Evolutionary conservation across 2,113 vertebrate species (phyloP), one percentile per base, ranked within the genome.

Genomic region (Orcinus orca): DNA sequence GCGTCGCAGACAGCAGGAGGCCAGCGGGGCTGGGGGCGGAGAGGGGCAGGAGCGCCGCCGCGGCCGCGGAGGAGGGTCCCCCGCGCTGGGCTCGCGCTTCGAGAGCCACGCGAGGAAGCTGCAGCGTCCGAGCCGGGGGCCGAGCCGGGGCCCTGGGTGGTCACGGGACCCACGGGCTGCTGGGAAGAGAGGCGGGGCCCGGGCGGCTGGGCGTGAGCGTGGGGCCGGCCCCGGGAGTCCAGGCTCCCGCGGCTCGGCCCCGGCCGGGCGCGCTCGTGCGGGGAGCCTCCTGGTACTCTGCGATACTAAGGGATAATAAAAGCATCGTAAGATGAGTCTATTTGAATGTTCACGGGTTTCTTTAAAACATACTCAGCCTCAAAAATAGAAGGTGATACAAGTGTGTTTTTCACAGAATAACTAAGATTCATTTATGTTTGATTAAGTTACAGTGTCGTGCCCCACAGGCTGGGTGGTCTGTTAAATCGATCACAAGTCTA

Each of bases 321-420:
- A 70, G 50, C 38, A 21, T 55, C 58, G 60, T 77, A 94, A 67
- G 17, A 36, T 47, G 31, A 33, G 15, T 33, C 67, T 62, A 26
- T 73, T 76, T 88, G 87, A 63, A 96, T 70, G 55, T 65, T 94
- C 73, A 36, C 55, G 29, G 73, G 53, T 53, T 53, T 71, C 84
- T 60, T 53, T 2, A 77, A 83, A 74, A 71, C 33, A 20, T 26
- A 73, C 31, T 82, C 25, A 23, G 4, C 58, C 50, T 92, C 58
- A 47, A 89, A 73, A 93, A 88, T 65, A 67, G 36, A 53, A 33
- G 76, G 29, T 67, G 29, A 33, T 31, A 20, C 58, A 74, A 47
- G 7, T 53, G 8, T 53, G 41, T 20, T 79, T 65, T 76, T 83
- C 41, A 90, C 21, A 36, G 70, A 81, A 84, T 20, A 15, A 62